Conservation (phyloP, 2,888 invertebrate species). For the Euzophera pinguis region DNA sequence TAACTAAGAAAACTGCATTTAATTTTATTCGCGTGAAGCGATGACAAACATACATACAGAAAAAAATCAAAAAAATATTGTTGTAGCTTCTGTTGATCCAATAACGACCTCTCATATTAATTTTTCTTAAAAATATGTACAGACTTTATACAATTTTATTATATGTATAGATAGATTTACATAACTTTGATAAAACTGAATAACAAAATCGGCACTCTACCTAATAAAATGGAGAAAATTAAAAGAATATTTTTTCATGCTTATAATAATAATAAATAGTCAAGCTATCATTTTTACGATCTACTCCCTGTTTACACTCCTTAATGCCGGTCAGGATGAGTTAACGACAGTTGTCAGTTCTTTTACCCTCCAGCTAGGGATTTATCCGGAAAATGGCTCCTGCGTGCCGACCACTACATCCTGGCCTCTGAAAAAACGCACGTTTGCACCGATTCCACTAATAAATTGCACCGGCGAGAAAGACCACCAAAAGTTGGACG, state of each 20-base stretch:
- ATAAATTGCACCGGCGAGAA: constrained; percentile 13
- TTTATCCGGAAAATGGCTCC: constrained; percentile 48
- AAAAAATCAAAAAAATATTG: no score
- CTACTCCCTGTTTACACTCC: constrained; percentile 64
- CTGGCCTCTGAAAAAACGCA: constrained; percentile 35
- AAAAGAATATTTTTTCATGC: constrained; percentile 26
- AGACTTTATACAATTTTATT: no score
- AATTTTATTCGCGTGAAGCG: no score
- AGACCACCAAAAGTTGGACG: constrained; percentile 40
- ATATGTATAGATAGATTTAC: no score
- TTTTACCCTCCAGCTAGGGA: constrained; percentile 56
- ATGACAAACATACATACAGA: no score
- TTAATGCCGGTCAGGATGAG: constrained; percentile 64
- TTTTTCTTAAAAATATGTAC: no score
- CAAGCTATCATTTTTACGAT: constrained; percentile 57
- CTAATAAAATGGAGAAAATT: no score
- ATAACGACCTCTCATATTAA: no score
- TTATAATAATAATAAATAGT: constrained; percentile 40
- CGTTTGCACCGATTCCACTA: constrained; percentile 14
- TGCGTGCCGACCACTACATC: constrained; percentile 35
- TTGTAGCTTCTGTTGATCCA: no score
- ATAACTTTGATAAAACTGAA: no score
- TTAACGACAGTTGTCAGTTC: constrained; percentile 74
- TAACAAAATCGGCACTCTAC: no score
- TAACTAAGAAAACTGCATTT: no score